A percentile compares a stretch with the other conserved stretches of the same genome.
Evolutionary conservation across 2,113 vertebrate species (phyloP).

Genomic region (Sciurus niger): DNA sequence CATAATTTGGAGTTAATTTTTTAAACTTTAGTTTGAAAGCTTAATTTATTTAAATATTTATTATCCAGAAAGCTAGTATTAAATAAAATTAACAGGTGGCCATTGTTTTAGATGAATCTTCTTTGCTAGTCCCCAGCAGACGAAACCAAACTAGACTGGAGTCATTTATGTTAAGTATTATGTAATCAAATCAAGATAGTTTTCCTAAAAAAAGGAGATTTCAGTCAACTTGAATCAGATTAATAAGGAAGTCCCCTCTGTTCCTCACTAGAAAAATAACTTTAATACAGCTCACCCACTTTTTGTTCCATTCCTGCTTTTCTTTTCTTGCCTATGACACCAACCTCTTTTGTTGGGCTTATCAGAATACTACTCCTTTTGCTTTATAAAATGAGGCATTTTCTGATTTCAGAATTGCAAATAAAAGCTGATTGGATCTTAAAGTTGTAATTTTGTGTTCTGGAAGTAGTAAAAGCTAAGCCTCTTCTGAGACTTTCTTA

Average conservation of each 20-base stretch:
- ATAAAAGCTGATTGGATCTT: background rate
- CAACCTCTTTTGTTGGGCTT: background rate
- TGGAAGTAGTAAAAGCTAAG: background rate
- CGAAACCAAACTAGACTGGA: background rate
- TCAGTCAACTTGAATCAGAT: background rate
- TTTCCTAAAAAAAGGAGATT: background rate
- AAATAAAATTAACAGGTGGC: background rate
- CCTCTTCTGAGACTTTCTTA: background rate
- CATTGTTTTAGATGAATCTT: background rate
- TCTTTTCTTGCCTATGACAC: background rate
- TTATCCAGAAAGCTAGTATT: background rate
- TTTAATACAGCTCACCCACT: background rate
- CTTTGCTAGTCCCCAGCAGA: fast-evolving
- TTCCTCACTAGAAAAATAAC: background rate
- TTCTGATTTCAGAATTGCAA: background rate
- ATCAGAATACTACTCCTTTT: background rate
- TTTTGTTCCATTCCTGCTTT: background rate
- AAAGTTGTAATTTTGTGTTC: background rate
- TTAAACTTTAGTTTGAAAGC: background rate
- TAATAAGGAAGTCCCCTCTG: background rate
- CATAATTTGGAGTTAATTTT: background rate
- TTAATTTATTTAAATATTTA: background rate
- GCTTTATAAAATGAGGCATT: background rate
- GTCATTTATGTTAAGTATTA: background rate
- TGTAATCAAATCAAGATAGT: background rate